Conservation (phyloP, 2,888 invertebrate species). For the Marronus borbonicus region DNA sequence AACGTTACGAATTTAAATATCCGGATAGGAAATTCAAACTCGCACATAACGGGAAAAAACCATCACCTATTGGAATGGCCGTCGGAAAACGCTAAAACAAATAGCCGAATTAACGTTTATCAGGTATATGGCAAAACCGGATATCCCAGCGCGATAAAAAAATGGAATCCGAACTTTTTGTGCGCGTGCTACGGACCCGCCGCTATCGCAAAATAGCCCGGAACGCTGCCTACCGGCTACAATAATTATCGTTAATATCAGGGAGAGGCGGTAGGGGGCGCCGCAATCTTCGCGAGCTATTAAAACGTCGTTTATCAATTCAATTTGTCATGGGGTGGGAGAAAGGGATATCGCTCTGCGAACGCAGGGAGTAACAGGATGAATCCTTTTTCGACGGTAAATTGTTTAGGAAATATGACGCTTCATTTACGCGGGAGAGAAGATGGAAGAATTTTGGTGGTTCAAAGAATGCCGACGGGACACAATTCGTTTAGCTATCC, state of each 20-base stretch:
- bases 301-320: constrained; percentile 29
- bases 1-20: too few relatives aligned
- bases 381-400: constrained; percentile 11
- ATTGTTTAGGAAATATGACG: constrained; percentile 19
- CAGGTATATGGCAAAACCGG: background rate
- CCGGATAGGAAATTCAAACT: too few relatives aligned
- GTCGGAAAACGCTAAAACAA: constrained; percentile 5
- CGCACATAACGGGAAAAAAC: background rate
- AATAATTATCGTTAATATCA: constrained; percentile 7
- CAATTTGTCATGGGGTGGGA: constrained; percentile 10
- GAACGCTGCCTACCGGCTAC: background rate
- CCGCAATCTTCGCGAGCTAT: background rate
- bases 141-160: background rate
- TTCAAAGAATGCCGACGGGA: background rate
- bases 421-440: constrained; percentile 11
- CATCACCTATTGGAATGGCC: background rate
- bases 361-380: background rate
- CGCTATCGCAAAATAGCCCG: background rate
- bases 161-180: constrained; percentile 1
- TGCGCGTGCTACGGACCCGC: background rate
- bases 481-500: constrained; percentile 1
- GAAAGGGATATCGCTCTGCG: too few relatives aligned
- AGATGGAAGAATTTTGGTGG: background rate
- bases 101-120: constrained; percentile 5
- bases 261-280: background rate